phyloP scores from a whole-genome alignment of 2,888 invertebrate species.

The Gastracanthus pulcherrimus region DNA sequence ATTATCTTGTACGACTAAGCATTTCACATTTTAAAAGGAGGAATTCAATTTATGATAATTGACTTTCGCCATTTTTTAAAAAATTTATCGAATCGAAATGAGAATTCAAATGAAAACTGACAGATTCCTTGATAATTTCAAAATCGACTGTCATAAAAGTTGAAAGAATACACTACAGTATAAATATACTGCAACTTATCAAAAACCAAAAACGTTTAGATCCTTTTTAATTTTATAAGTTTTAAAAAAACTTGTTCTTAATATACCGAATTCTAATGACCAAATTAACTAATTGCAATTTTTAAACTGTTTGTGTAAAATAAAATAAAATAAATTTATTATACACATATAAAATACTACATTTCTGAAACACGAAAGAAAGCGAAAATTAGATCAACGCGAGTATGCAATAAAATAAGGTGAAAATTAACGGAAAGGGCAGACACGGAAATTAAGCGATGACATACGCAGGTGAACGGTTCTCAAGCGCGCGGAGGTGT shows the following conservation, averaged over 20 bases:
- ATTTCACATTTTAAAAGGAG: neutral
- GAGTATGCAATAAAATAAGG: neutral
- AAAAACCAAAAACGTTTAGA: too few species aligned
- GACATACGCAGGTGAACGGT: conserved; percentile 2
- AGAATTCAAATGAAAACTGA: conserved; percentile 13
- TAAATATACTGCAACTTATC: conserved; percentile 11
- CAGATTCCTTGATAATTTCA: conserved; percentile 1
- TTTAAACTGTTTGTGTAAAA: too few species aligned
- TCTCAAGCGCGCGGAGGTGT: conserved; percentile 1
- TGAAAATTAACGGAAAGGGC: neutral
- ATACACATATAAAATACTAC: neutral
- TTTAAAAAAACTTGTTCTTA: too few species aligned
- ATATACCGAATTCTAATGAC: too few species aligned
- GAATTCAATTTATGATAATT: conserved; percentile 47
- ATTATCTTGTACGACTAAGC: neutral
- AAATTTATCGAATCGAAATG: conserved; percentile 20
- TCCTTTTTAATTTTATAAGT: too few species aligned
- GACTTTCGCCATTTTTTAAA: conserved; percentile 43
- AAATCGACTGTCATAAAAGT: conserved; percentile 10
- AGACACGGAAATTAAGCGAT: conserved; percentile 1
- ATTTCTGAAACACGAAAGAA: neutral
- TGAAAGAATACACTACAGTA: conserved; percentile 19
- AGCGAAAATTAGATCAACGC: neutral
- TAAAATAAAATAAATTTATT: too few species aligned
- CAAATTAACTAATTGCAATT: too few species aligned